Percentiles rank a stretch among this genome's conserved stretches.
phyloP scores from a whole-genome alignment of 2,113 vertebrate genomes.

The Plectropomus leopardus region DNA sequence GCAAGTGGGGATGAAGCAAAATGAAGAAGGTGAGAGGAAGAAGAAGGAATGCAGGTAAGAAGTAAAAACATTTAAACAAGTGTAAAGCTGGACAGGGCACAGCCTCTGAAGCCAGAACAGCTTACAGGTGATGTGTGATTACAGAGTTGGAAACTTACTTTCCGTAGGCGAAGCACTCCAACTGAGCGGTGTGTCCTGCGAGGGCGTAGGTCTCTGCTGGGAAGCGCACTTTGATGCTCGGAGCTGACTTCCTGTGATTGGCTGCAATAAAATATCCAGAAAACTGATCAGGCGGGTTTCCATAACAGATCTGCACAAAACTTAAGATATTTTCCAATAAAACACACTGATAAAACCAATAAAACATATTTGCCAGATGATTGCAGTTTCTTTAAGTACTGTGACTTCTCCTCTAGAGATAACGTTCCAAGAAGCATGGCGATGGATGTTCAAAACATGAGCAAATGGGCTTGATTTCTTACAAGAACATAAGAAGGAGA shows the following conservation, averaged over 20 bases:
- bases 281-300: too few relatives aligned
- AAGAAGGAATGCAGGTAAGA: background rate
- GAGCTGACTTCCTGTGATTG: slow-evolving; percentile 88
- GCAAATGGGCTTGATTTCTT: too few relatives aligned
- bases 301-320: too few relatives aligned
- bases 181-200: slow-evolving; percentile 88
- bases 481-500: too few relatives aligned
- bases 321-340: too few relatives aligned
- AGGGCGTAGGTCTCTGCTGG: slow-evolving; percentile 93
- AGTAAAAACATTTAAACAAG: background rate
- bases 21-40: background rate
- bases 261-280: slow-evolving; percentile 62
- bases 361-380: too few relatives aligned
- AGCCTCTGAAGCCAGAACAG: background rate
- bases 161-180: slow-evolving; percentile 97
- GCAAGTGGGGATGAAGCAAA: background rate
- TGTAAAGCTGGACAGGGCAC: background rate
- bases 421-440: too few relatives aligned
- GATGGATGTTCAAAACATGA: too few relatives aligned
- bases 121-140: background rate
- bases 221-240: slow-evolving; percentile 94
- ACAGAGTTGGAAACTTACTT: slow-evolving; percentile 86
- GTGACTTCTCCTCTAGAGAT: too few relatives aligned
- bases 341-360: too few relatives aligned
- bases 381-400: too few relatives aligned